Evolutionary conservation across 2,797 vertebrate species (phyloP).

Genomic region (Leucoraja ocellata): DNA sequence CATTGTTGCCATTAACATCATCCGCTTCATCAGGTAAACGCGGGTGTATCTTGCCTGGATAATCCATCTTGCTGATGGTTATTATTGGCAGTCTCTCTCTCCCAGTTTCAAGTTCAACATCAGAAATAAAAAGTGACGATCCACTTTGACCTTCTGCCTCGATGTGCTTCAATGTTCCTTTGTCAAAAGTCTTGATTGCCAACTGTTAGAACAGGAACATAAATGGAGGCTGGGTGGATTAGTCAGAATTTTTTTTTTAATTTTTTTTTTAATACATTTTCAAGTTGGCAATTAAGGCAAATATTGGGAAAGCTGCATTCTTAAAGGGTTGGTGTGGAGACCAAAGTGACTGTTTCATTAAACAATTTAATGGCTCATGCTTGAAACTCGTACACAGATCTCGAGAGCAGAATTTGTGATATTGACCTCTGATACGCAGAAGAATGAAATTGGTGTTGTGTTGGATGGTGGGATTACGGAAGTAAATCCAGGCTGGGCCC

Average conservation of each 20-base stretch:
- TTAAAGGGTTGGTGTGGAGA: background rate
- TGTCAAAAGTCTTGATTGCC: slow-evolving; percentile 51
- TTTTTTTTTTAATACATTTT: background rate
- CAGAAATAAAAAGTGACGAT: background rate
- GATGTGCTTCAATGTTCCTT: slow-evolving; percentile 46
- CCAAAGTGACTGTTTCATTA: too few relatives aligned
- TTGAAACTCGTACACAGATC: too few relatives aligned
- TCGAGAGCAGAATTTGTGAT: too few relatives aligned
- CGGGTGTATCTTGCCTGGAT: slow-evolving; percentile 50
- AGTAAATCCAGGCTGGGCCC: too few relatives aligned
- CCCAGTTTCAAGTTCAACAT: background rate
- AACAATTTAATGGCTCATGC: too few relatives aligned
- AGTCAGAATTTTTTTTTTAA: background rate
- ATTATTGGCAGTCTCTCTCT: background rate
- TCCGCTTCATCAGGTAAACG: slow-evolving; percentile 40
- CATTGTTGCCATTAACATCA: background rate
- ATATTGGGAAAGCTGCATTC: background rate
- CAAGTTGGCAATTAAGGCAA: background rate
- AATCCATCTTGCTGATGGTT: background rate
- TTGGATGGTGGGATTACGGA: too few relatives aligned
- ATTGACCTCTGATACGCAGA: too few relatives aligned
- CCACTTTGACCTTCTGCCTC: slow-evolving; percentile 42
- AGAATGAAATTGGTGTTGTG: too few relatives aligned
- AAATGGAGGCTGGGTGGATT: background rate
- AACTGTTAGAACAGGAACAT: slow-evolving; percentile 46